phyloP scores from a whole-genome alignment of 1,140 invertebrate species.

The Neodiprion pinetum region DNA sequence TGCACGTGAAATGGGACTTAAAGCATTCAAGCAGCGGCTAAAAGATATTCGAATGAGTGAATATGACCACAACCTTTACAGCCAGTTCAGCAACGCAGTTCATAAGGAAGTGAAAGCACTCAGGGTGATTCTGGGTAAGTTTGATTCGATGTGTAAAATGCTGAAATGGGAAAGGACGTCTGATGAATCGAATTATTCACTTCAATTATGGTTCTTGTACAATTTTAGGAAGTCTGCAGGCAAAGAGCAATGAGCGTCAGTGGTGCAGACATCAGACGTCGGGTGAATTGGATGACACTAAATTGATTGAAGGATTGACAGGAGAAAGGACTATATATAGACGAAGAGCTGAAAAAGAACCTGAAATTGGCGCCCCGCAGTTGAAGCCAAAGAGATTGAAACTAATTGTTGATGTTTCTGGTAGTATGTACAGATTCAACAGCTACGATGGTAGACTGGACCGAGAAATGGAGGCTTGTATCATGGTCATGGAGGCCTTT shows the following conservation, averaged over 20 bases:
- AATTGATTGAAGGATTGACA: conserved; percentile 92
- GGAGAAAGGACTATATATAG: conserved; percentile 93
- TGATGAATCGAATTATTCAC: background rate
- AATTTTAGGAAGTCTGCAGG: conserved; percentile 74
- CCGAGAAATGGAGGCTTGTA: conserved; percentile 88
- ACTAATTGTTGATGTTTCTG: conserved; percentile 91
- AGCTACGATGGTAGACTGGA: conserved; percentile 92
- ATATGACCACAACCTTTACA: conserved; percentile 90
- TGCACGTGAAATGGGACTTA: conserved; percentile 90
- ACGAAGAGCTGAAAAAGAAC: conserved; percentile 80
- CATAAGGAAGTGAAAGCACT: conserved; percentile 75
- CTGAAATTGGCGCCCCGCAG: conserved; percentile 84
- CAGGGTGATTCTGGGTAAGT: conserved; percentile 68
- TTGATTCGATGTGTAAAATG: background rate
- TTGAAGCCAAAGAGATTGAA: conserved; percentile 90
- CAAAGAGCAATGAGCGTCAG: conserved; percentile 91
- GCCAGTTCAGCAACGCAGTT: conserved; percentile 81
- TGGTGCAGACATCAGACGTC: conserved; percentile 93
- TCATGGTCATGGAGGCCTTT: conserved; percentile 94
- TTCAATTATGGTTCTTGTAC: background rate
- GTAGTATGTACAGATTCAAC: conserved; percentile 97
- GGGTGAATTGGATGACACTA: conserved; percentile 94
- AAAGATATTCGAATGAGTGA: conserved; percentile 95
- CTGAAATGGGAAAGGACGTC: background rate
- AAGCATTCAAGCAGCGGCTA: conserved; percentile 87